phyloP scores from a whole-genome alignment of 2,888 invertebrate genomes.

The Ypsolopha scabrella region DNA sequence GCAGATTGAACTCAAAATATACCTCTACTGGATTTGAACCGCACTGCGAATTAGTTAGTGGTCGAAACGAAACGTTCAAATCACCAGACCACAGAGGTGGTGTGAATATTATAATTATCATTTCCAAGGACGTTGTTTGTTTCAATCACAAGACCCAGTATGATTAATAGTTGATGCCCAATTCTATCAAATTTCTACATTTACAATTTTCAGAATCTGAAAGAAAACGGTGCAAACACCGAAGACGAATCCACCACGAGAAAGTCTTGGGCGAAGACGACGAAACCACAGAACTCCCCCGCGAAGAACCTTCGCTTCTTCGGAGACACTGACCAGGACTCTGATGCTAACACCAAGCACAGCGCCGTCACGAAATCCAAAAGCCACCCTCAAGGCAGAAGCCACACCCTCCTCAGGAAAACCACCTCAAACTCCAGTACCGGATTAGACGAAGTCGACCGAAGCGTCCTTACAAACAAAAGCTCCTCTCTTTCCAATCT shows the following conservation, averaged over 20 bases:
- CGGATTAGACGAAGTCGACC: slow-evolving; percentile 53
- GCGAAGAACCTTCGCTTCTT: slow-evolving; percentile 85
- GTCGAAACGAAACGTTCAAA: too few relatives aligned
- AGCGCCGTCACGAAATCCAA: slow-evolving; percentile 32
- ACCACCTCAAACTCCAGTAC: slow-evolving; percentile 57
- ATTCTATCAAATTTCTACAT: too few relatives aligned
- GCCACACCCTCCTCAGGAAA: slow-evolving; percentile 45
- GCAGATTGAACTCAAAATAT: too few relatives aligned
- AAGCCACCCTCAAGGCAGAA: slow-evolving; percentile 29
- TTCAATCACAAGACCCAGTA: too few relatives aligned
- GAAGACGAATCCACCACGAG: slow-evolving; percentile 64
- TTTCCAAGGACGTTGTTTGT: too few relatives aligned
- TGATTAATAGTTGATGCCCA: too few relatives aligned
- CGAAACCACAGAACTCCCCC: slow-evolving; percentile 48
- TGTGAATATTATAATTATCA: too few relatives aligned
- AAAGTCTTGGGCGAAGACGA: slow-evolving; percentile 40
- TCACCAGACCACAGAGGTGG: too few relatives aligned
- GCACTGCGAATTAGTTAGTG: too few relatives aligned
- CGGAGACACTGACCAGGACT: slow-evolving; percentile 86
- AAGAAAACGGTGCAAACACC: slow-evolving; percentile 62
- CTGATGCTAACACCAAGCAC: slow-evolving; percentile 68
- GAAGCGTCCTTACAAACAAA: slow-evolving; percentile 41
- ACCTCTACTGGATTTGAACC: too few relatives aligned
- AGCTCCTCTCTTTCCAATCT: slow-evolving; percentile 57
- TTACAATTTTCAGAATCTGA: slow-evolving; percentile 38